Conservation (phyloP, 2,113 vertebrate genomes). For the Nipponia nippon region DNA sequence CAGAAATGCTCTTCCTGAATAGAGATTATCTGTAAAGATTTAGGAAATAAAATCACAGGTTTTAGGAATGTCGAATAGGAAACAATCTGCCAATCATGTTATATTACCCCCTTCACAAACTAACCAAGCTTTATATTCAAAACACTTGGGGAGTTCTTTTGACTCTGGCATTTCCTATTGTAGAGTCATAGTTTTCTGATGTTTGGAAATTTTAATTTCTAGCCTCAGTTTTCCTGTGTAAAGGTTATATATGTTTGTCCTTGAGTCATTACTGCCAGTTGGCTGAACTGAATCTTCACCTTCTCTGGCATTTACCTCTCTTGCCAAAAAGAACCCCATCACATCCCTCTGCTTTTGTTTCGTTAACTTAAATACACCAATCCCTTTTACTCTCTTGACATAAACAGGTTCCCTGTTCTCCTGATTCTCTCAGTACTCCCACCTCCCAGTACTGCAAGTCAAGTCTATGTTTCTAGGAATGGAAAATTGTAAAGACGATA, state of each 20-base stretch:
- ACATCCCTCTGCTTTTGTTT: background rate
- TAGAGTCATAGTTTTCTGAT: background rate
- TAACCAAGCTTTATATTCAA: background rate
- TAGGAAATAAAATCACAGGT: background rate
- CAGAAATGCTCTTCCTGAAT: background rate
- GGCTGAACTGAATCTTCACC: background rate
- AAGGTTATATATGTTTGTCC: background rate
- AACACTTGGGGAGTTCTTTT: background rate
- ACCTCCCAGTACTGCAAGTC: background rate
- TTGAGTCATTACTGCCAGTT: background rate
- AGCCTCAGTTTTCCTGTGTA: background rate
- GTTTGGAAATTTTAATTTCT: background rate
- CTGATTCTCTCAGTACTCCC: background rate
- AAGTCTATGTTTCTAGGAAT: background rate
- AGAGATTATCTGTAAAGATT: background rate
- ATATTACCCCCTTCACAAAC: background rate
- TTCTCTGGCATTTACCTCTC: background rate
- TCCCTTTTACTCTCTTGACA: background rate
- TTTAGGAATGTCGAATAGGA: background rate
- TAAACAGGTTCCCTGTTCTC: background rate
- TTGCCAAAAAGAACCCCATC: background rate
- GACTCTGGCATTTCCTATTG: background rate
- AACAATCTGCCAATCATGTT: background rate
- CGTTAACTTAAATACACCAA: background rate
- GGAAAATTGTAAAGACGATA: background rate